These are phyloP conservation scores for Flexamia atlantica DNA, from an alignment of 2,888 invertebrate species.

Conservation along the genomic window DNA sequence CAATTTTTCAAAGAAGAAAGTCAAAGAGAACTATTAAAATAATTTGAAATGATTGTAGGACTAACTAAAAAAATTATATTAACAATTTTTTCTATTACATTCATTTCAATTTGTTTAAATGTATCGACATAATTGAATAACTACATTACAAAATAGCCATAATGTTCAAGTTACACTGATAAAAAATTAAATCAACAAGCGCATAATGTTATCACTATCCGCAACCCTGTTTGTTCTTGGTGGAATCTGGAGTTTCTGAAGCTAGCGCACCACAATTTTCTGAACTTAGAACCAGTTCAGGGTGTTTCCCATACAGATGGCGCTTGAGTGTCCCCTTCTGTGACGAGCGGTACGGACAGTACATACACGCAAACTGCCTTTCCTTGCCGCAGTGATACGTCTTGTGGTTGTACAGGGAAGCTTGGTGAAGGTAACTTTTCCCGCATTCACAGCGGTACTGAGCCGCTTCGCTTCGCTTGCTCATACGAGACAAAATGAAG, in stretches of 20 bases:
- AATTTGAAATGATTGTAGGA: too few species aligned
- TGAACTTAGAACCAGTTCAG: not conserved
- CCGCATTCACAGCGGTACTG: conserved; percentile 48
- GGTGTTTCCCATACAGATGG: conserved; percentile 71
- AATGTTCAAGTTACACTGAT: too few species aligned
- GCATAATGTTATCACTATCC: too few species aligned
- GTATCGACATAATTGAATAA: too few species aligned
- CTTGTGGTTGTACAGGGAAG: conserved; percentile 60
- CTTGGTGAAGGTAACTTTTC: conserved; percentile 60
- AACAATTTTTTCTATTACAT: too few species aligned
- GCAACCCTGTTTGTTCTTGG: not conserved
- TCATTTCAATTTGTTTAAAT: too few species aligned
- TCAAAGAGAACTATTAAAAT: too few species aligned
- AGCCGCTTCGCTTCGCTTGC: conserved; percentile 36
- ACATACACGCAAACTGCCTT: conserved; percentile 73
- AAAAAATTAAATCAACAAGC: too few species aligned
- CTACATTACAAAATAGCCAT: too few species aligned
- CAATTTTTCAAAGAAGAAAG: too few species aligned
- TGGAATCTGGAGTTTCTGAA: not conserved
- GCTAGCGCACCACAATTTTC: not conserved
- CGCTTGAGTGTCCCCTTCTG: conserved; percentile 74
- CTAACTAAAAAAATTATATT: too few species aligned
- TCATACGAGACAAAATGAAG: not conserved
- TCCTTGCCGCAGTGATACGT: conserved; percentile 67
- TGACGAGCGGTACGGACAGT: conserved; percentile 74